Evolutionary conservation across 2,797 vertebrate genomes (phyloP).

Genomic region (Cryptoblepharus egeriae): DNA sequence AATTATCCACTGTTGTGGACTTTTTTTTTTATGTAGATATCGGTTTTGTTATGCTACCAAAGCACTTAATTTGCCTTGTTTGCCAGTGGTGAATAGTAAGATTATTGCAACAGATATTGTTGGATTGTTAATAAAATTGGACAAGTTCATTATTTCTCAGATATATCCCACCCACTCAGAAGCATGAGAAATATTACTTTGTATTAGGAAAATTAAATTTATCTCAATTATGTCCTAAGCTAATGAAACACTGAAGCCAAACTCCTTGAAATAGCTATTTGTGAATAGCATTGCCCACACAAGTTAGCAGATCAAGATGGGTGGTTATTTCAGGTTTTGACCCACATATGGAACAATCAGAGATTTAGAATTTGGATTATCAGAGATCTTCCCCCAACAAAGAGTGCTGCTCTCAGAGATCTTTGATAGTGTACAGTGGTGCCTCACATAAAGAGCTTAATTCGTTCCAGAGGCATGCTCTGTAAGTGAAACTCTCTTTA

Average conservation of each 20-base stretch:
- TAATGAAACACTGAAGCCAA: neutral
- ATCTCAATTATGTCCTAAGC: constrained; percentile 15
- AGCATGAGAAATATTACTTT: neutral
- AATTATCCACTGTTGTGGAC: constrained; percentile 18
- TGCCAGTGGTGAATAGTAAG: constrained; percentile 23
- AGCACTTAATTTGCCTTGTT: constrained; percentile 11
- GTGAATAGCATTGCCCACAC: constrained; percentile 9
- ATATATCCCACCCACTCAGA: constrained; percentile 20
- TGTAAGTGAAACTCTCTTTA: too few relatives aligned
- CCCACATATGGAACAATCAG: neutral
- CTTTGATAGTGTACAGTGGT: too few relatives aligned
- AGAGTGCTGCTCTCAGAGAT: neutral
- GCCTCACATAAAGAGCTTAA: too few relatives aligned
- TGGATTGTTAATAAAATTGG: constrained; percentile 28
- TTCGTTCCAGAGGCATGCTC: too few relatives aligned
- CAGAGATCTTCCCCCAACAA: neutral
- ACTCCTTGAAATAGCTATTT: neutral
- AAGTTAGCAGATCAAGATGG: constrained; percentile 7
- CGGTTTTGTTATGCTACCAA: constrained; percentile 22
- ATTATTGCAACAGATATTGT: constrained; percentile 31
- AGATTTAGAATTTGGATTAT: neutral
- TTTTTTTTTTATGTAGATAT: neutral
- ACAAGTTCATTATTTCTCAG: constrained; percentile 9
- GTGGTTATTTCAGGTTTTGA: constrained; percentile 3
- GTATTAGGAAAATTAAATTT: constrained; percentile 27